A percentile compares a stretch with the other conserved stretches of the same genome.
Conservation (phyloP, 2,797 vertebrate species). For the Neopelma chrysocephalum region DNA sequence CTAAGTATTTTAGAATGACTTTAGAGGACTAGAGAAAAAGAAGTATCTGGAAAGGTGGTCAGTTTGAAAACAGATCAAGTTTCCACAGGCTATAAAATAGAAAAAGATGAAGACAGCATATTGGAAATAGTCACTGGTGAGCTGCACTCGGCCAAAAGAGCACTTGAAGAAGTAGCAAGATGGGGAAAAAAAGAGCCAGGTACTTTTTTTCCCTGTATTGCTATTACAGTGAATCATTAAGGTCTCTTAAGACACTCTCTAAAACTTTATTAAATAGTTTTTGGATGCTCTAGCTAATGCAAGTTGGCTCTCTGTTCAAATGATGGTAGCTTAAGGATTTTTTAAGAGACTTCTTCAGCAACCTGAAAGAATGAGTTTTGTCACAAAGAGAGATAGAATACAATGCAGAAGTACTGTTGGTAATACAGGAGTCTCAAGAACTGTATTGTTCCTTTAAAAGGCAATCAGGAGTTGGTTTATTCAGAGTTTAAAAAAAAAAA, state of each 20-base stretch:
- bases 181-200: not conserved
- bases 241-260: slow-evolving; percentile 54
- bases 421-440: slow-evolving; percentile 13
- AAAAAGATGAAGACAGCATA: not conserved
- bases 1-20: slow-evolving; percentile 46
- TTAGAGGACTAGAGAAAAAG: slow-evolving; percentile 53
- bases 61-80: slow-evolving; percentile 47
- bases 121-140: slow-evolving; percentile 57
- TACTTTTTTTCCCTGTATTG: not conserved
- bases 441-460: slow-evolving; percentile 13
- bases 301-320: slow-evolving; percentile 32
- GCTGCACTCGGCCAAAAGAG: slow-evolving; percentile 44
- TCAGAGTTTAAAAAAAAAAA: not conserved
- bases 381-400: not conserved
- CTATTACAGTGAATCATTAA: slow-evolving; percentile 63
- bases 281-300: slow-evolving; percentile 6
- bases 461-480: slow-evolving; percentile 42
- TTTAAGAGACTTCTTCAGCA: slow-evolving; percentile 58
- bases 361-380: slow-evolving; percentile 43
- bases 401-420: not conserved
- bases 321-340: slow-evolving; percentile 38
- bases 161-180: slow-evolving; percentile 62
- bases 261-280: slow-evolving; percentile 63
- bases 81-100: not conserved
- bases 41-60: slow-evolving; percentile 36